phyloP scores from a whole-genome alignment of 2,888 invertebrate genomes.

The Aproaerema taeniolella region DNA sequence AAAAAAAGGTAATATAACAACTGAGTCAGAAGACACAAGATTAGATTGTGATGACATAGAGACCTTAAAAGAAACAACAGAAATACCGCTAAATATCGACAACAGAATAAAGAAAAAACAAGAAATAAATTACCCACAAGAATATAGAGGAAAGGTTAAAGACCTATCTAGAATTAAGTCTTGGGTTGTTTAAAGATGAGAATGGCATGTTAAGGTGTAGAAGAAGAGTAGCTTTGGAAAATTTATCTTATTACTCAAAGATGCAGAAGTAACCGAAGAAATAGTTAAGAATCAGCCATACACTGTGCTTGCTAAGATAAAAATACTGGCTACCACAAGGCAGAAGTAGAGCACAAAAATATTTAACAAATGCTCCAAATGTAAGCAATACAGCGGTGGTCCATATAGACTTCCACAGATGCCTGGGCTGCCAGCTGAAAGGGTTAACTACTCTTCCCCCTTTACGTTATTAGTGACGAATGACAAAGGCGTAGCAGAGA shows the following conservation, averaged over 20 bases:
- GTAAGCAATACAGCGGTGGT: conserved; percentile 6
- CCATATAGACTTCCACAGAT: conserved; percentile 5
- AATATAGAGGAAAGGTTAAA: not conserved
- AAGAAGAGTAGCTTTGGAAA: not conserved
- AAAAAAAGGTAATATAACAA: too few relatives aligned
- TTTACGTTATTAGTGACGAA: too few relatives aligned
- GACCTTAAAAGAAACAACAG: too few relatives aligned
- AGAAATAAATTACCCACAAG: not conserved
- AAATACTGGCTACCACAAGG: conserved; percentile 12
- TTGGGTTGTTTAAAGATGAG: conserved; percentile 1
- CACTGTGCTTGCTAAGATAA: conserved; percentile 5
- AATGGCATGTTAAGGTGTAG: not conserved
- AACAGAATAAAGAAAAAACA: not conserved
- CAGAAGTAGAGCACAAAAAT: conserved; percentile 6
- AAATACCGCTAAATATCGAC: too few relatives aligned
- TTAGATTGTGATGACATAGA: too few relatives aligned
- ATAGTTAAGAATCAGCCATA: not conserved
- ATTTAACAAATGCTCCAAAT: not conserved
- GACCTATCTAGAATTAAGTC: not conserved
- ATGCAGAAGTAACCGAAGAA: not conserved
- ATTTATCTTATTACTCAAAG: not conserved
- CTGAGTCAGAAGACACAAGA: too few relatives aligned
- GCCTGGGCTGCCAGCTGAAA: too few relatives aligned
- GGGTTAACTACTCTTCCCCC: too few relatives aligned
- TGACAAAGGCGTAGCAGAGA: conserved; percentile 1